phyloP scores from a whole-genome alignment of 2,888 invertebrate species.

The Achlya flavicornis region DNA sequence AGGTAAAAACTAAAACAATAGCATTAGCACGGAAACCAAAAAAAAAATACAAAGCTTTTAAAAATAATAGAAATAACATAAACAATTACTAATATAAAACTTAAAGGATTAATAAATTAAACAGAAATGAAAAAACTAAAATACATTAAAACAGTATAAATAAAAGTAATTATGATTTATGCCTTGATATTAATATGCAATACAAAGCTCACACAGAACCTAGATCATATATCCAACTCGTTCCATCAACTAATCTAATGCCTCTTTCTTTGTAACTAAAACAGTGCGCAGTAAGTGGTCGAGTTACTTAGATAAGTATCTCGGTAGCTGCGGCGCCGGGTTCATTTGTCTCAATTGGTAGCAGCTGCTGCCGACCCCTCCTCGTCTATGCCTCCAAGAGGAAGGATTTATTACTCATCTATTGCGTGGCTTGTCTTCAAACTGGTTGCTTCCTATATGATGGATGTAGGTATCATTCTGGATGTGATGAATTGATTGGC shows the following conservation, averaged over 20 bases:
- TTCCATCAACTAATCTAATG: background rate
- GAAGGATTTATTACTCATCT: constrained; percentile 45
- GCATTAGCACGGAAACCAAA: too few species aligned
- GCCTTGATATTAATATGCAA: too few species aligned
- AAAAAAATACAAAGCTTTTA: too few species aligned
- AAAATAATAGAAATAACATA: too few species aligned
- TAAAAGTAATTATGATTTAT: too few species aligned
- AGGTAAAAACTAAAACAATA: too few species aligned
- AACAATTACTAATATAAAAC: too few species aligned
- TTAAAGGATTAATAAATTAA: too few species aligned
- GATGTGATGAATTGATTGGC: background rate
- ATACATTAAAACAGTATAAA: too few species aligned
- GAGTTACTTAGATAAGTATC: constrained; percentile 25
- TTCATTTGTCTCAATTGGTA: constrained; percentile 74
- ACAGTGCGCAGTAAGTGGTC: constrained; percentile 21
- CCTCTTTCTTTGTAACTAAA: background rate
- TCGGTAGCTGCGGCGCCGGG: constrained; percentile 59
- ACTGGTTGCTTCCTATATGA: constrained; percentile 14
- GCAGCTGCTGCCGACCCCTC: constrained; percentile 64
- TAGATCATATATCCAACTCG: background rate
- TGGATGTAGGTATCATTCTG: background rate
- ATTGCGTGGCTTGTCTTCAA: constrained; percentile 23
- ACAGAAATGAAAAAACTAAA: too few species aligned
- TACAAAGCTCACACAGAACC: background rate
- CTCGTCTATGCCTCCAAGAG: constrained; percentile 38